phyloP scores from a whole-genome alignment of 2,888 invertebrate genomes.

The Nomada ferruginata region DNA sequence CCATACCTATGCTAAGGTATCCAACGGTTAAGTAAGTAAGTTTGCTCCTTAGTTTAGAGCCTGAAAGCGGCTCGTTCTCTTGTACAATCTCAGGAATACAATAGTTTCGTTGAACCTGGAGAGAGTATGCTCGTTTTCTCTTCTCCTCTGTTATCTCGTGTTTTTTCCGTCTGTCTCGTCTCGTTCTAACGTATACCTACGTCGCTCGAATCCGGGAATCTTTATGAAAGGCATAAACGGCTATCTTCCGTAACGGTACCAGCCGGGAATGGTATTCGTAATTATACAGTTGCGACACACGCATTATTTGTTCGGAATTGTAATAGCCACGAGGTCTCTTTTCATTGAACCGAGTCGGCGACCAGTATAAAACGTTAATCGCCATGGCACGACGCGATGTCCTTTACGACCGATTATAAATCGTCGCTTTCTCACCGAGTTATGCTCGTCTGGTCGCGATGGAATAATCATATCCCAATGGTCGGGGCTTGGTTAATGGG shows the following conservation, averaged over 20 bases:
- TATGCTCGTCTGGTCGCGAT: slow-evolving; percentile 43
- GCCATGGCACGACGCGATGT: slow-evolving; percentile 64
- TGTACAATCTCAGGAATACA: slow-evolving; percentile 65
- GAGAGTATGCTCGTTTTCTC: background rate
- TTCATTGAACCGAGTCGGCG: slow-evolving; percentile 63
- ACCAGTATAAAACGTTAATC: slow-evolving; percentile 73
- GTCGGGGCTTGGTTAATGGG: slow-evolving; percentile 48
- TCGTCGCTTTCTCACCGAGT: slow-evolving; percentile 71
- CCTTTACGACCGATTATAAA: slow-evolving; percentile 75
- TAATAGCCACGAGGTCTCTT: slow-evolving; percentile 70
- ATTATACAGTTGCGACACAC: slow-evolving; percentile 77
- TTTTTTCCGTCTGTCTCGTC: background rate
- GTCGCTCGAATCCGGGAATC: slow-evolving; percentile 73
- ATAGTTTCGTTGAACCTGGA: slow-evolving; percentile 63
- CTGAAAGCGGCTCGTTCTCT: slow-evolving; percentile 44
- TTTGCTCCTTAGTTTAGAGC: slow-evolving; percentile 54
- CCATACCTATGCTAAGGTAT: background rate
- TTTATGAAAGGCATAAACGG: slow-evolving; percentile 74
- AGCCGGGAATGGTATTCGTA: slow-evolving; percentile 75
- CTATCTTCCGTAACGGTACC: slow-evolving; percentile 74
- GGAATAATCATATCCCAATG: slow-evolving; percentile 63
- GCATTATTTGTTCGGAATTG: slow-evolving; percentile 77
- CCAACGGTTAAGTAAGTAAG: slow-evolving; percentile 16
- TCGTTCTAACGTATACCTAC: slow-evolving; percentile 22
- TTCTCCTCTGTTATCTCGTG: slow-evolving; percentile 8